Conservation (phyloP, 2,888 invertebrate genomes). For the Nudaria mundana region DNA sequence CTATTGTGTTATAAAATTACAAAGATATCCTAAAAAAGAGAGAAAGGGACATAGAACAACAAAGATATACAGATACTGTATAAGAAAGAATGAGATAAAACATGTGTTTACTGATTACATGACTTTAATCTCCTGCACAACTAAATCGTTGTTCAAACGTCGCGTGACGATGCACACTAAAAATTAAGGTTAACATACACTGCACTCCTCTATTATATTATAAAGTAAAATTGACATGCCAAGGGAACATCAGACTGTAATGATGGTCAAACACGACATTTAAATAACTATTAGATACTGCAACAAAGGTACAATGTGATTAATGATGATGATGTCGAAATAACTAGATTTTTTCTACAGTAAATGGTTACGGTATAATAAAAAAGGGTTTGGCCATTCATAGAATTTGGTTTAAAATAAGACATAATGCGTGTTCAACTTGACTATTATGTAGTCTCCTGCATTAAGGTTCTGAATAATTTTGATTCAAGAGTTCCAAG, state of each 20-base stretch:
- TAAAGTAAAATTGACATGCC: conserved; percentile 38
- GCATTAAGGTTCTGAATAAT: no score
- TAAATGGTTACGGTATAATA: no score
- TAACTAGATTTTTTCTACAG: conserved; percentile 13
- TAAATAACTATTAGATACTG: conserved; percentile 30
- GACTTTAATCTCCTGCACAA: conserved; percentile 15
- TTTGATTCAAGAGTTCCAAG: no score
- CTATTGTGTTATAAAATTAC: no score
- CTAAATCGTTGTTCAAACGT: conserved; percentile 45
- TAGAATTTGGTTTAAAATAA: no score
- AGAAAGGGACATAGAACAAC: no score
- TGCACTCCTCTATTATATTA: conserved; percentile 29
- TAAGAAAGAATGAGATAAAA: neutral
- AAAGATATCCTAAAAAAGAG: no score
- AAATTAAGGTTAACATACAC: conserved; percentile 36
- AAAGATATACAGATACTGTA: neutral
- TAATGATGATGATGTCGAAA: conserved; percentile 24
- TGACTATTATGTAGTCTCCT: no score
- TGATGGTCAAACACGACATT: conserved; percentile 39
- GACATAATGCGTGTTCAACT: no score
- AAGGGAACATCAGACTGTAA: conserved; percentile 42
- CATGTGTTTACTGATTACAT: neutral
- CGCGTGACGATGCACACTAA: conserved; percentile 48
- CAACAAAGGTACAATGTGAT: conserved; percentile 20
- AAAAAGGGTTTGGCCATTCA: no score